Base-by-base conservation (phyloP, 2,113 vertebrate genomes). In the Ornithorhynchus anatinus region DNA sequence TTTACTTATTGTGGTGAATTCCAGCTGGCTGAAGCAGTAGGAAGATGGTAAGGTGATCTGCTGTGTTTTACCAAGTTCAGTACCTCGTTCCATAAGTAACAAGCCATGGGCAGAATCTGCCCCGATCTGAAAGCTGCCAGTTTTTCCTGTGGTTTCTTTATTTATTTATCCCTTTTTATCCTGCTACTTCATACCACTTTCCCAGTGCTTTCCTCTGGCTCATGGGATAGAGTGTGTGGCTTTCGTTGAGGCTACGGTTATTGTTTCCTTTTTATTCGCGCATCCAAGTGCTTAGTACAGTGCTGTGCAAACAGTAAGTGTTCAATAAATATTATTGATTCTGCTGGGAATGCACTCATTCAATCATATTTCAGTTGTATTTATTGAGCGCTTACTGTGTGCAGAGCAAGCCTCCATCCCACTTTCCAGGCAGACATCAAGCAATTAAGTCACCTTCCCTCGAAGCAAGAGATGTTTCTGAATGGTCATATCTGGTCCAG, bases 381-480 rank as follows among this genome's bases (percentile, higher is more conserved):
- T n/a, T n/a, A n/a, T n/a, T n/a, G n/a, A n/a, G n/a, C n/a, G n/a
- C n/a, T n/a, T n/a, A n/a, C n/a, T n/a, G n/a, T n/a, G n/a, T n/a
- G n/a, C n/a, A n/a, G n/a, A n/a, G n/a, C n/a, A 23, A 13, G 20
- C 47, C 69, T 64, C 75, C 71, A 1, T 40, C 69, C 66, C 38
- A 82, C 53, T 64, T 56, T 71, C 72, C 42, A 17, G 45, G 32
- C 39, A 80, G 77, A 68, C 70, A 78, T 31, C 59, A 38, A 32
- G 61, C 84, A 72, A 42, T 81, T 80, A 84, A 76, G 79, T 31
- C 79, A 72, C 80, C 78, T 83, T 62, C 78, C 45, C 85, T 66
- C 42, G 85, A 81, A 84, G 85, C 82, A 84, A 81, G 27, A 70
- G 81, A 64, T 80, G 86, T 83, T 88, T 88, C 85, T 83, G 85